phyloP scores from a whole-genome alignment of 2,797 vertebrate species.

The Hafferia zeledoni region DNA sequence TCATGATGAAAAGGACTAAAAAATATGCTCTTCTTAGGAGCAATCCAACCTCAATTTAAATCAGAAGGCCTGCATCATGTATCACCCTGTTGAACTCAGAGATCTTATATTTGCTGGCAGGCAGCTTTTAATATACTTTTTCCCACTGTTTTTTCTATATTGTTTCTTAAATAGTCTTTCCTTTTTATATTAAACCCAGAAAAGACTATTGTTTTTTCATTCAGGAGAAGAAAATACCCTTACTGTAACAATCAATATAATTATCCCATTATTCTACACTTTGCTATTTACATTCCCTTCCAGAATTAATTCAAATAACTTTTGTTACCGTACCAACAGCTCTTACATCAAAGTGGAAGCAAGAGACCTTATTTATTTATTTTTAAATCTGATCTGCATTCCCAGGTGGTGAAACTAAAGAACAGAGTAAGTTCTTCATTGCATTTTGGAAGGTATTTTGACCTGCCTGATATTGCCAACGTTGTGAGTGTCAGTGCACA shows the following conservation, averaged over 20 bases:
- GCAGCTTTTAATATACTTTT: background rate
- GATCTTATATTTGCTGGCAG: background rate
- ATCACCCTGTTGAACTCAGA: background rate
- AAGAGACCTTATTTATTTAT: conserved; percentile 15
- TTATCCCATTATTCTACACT: background rate
- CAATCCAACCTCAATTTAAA: background rate
- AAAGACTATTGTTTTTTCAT: background rate
- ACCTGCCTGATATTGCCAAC: conserved; percentile 19
- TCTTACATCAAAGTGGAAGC: background rate
- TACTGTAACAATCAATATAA: background rate
- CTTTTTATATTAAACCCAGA: background rate
- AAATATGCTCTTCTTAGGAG: background rate
- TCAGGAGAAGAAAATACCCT: background rate
- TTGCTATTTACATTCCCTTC: background rate
- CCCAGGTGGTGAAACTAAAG: background rate
- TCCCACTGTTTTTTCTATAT: background rate
- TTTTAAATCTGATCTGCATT: conserved; percentile 3
- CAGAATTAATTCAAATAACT: conserved; percentile 18
- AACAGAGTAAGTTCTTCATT: background rate
- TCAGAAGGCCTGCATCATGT: background rate
- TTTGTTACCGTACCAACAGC: background rate
- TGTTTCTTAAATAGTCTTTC: background rate
- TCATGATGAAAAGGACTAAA: background rate
- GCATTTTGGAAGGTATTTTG: conserved; percentile 29
- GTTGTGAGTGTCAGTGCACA: background rate